Base-by-base conservation (phyloP, 2,888 invertebrate species). In the Drosophila maculinotata region DNA sequence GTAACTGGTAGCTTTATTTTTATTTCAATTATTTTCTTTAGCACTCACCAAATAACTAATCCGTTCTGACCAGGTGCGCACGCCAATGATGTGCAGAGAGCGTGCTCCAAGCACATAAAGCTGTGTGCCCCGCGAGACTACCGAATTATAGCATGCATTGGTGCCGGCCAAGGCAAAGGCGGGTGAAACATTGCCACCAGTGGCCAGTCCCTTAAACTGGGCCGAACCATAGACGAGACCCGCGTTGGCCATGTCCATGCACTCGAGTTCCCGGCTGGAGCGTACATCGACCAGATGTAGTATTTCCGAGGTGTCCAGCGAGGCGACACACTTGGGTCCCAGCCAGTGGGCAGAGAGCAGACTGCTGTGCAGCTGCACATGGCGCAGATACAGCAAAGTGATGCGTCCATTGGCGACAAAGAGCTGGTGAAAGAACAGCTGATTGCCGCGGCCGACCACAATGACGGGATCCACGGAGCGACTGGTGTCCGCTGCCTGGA, bases 241-340 rank as follows among this genome's bases (percentile, higher is more conserved):
- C 12, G 96, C 95, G 86, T 94, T 94, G 28, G 95, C 95, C 74
- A 97, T 93, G 90, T 98, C 97, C 70, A 97, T 92, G 20, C 95
- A 93, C 92, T 97, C 97, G 15, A 97, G 92, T 91, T 97, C 97
- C 77, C 97, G 95, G 87, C 97, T 96, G 0, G 95, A 94, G 67
- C 97, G 94, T 1, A 98, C 98, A 89, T 99, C 99, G 87, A 98
- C 93, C 42, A 99, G 92, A 90, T 97, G 95, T 58, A 98, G 92
- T 76, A 95, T 96, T 91, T 99, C 99, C 5, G 91, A 79, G 0
- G 95, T 94, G 91, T 99, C 98, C 69, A 99, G 92, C 57, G 97
- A 94, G 0, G 97, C 97, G 31, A 99, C 93, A 52, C 96, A 96
- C 76, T 96, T 93, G 0, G 96, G 94, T 74, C 97, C 97, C 69